These are phyloP conservation scores for Pilophorus perplexus DNA, from an alignment of 2,888 invertebrate genomes.

Conservation along the genomic window DNA sequence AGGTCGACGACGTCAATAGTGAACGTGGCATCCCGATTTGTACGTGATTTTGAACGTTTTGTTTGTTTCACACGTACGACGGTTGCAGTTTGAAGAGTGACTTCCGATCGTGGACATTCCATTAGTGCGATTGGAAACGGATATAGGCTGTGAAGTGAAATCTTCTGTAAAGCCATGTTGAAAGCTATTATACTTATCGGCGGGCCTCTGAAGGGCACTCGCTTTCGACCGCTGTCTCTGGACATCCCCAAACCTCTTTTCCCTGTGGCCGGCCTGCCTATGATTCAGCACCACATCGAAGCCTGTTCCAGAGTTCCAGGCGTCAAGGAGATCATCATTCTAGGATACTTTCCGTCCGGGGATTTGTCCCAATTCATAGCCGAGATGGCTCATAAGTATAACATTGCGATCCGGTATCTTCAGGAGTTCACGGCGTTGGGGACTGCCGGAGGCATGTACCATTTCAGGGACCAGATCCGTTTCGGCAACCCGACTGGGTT, in stretches of 20 bases:
- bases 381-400: constrained; percentile 80
- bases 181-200: constrained; percentile 78
- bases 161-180: constrained; percentile 46
- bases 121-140: too few species aligned
- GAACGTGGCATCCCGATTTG: constrained; percentile 10
- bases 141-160: background rate
- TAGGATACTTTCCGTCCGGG: constrained; percentile 85
- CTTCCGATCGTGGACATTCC: too few species aligned
- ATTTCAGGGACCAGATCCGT: constrained; percentile 93
- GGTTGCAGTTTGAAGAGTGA: too few species aligned
- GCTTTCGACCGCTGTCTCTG: constrained; percentile 92
- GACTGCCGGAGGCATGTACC: constrained; percentile 95
- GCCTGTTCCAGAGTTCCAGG: constrained; percentile 77
- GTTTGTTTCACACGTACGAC: too few species aligned
- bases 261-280: constrained; percentile 91
- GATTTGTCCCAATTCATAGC: constrained; percentile 83
- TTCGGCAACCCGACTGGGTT: constrained; percentile 78
- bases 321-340: constrained; percentile 86
- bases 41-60: background rate
- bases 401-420: constrained; percentile 62
- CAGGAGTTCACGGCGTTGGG: constrained; percentile 94
- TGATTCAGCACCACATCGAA: constrained; percentile 96
- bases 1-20: constrained; percentile 14
- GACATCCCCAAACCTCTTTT: constrained; percentile 98
- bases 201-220: constrained; percentile 95